phyloP scores from a whole-genome alignment of 2,888 invertebrate genomes.

The Harpalus rufipes region DNA sequence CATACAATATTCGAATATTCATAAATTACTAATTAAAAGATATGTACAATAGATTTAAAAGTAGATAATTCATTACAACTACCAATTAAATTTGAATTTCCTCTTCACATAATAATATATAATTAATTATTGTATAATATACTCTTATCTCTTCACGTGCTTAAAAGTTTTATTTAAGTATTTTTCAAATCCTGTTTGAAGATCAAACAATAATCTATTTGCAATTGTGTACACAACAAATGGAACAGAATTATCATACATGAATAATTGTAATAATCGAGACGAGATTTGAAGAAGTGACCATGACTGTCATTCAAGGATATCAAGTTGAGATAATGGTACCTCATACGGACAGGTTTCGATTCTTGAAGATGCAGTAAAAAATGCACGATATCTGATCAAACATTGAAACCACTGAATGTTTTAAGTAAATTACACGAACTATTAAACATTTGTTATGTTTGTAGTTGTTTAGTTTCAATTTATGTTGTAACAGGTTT shows the following conservation, averaged over 20 bases:
- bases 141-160: conserved; percentile 12
- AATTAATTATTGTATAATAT: conserved; percentile 7
- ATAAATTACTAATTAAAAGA: background rate
- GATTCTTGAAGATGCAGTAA: conserved; percentile 29
- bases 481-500: background rate
- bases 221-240: conserved; percentile 5
- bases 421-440: conserved; percentile 1
- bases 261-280: conserved; percentile 37
- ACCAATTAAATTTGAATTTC: background rate
- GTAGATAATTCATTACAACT: conserved; percentile 1
- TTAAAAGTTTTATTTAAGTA: conserved; percentile 7
- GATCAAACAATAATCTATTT: conserved; percentile 14
- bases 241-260: conserved; percentile 34
- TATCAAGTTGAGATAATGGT: conserved; percentile 49
- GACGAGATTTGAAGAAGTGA: conserved; percentile 48
- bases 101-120: conserved; percentile 17
- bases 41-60: background rate
- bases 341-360: conserved; percentile 48
- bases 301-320: conserved; percentile 62
- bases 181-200: conserved; percentile 25
- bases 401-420: background rate
- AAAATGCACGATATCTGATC: conserved; percentile 27
- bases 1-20: too few relatives aligned
- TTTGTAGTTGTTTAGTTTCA: conserved; percentile 16
- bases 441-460: conserved; percentile 34